Evolutionary conservation across 2,888 invertebrate species (phyloP).

Genomic region (Heliconius cydno): DNA sequence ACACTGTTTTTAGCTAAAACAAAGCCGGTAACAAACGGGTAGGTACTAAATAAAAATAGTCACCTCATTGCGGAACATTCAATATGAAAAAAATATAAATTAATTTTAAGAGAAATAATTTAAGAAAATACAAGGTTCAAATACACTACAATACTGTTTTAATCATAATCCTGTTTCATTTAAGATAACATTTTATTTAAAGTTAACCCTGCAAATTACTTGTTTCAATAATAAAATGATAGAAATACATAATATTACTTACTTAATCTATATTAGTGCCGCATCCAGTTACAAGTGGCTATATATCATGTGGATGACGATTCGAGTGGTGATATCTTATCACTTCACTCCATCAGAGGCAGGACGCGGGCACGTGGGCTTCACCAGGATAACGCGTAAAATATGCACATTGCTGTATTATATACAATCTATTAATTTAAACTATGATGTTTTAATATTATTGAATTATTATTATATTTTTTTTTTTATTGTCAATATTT

Average conservation of each 20-base stretch:
- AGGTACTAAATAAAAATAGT: too few species aligned
- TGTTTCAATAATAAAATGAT: background rate
- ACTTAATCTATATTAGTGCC: slow-evolving; percentile 9
- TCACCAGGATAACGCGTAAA: slow-evolving; percentile 1
- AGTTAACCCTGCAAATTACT: background rate
- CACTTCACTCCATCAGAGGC: slow-evolving; percentile 21
- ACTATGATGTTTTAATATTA: background rate
- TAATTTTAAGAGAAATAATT: too few species aligned
- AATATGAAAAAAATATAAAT: too few species aligned
- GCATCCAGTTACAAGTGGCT: slow-evolving; percentile 20
- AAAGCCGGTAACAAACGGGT: too few species aligned
- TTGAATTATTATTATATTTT: background rate
- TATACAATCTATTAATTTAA: background rate
- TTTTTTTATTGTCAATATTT: background rate
- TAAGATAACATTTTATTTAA: background rate
- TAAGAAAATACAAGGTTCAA: background rate
- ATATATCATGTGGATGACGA: slow-evolving; percentile 25
- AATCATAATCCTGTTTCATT: background rate
- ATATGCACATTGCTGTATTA: background rate
- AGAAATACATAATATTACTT: background rate
- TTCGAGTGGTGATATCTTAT: slow-evolving; percentile 26
- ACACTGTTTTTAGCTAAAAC: too few species aligned
- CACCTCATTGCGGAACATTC: too few species aligned
- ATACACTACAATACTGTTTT: background rate
- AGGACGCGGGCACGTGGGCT: slow-evolving; percentile 26